phyloP scores from a whole-genome alignment of 2,888 invertebrate genomes.

The Proisotoma minuta region DNA sequence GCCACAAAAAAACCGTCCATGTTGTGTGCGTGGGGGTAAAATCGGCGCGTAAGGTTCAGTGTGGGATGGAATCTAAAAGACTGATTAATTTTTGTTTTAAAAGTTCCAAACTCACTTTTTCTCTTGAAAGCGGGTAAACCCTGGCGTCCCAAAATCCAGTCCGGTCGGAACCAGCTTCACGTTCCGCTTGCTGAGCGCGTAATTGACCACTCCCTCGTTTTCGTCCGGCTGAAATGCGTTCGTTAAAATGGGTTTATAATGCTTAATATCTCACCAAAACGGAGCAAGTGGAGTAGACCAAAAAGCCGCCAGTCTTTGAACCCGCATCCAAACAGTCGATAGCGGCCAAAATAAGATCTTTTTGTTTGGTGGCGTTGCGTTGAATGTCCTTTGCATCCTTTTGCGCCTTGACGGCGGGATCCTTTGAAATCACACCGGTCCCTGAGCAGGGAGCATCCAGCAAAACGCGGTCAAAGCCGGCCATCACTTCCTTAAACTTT shows the following conservation, averaged over 20 bases:
- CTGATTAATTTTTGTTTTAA: neutral
- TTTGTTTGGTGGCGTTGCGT: constrained; percentile 85
- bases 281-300: constrained; percentile 99
- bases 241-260: neutral
- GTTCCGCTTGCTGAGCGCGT: constrained; percentile 79
- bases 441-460: constrained; percentile 98
- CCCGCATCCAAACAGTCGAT: constrained; percentile 93
- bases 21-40: constrained; percentile 97
- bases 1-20: constrained; percentile 99
- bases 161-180: constrained; percentile 92
- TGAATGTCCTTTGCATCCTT: constrained; percentile 87
- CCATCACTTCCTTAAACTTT: constrained; percentile 70
- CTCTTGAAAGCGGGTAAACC: constrained; percentile 82
- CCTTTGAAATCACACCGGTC: constrained; percentile 96
- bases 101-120: constrained; percentile 48
- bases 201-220: constrained; percentile 96
- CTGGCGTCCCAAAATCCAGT: constrained; percentile 90
- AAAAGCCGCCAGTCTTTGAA: constrained; percentile 84
- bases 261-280: constrained; percentile 60
- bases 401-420: constrained; percentile 88
- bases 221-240: constrained; percentile 75
- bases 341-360: constrained; percentile 87
- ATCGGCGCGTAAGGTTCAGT: constrained; percentile 78
- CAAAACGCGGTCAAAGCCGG: constrained; percentile 89
- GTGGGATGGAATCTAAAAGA: constrained; percentile 75